Evolutionary conservation across 2,797 vertebrate genomes (phyloP).

Genomic region (Cyclura pinguis): DNA sequence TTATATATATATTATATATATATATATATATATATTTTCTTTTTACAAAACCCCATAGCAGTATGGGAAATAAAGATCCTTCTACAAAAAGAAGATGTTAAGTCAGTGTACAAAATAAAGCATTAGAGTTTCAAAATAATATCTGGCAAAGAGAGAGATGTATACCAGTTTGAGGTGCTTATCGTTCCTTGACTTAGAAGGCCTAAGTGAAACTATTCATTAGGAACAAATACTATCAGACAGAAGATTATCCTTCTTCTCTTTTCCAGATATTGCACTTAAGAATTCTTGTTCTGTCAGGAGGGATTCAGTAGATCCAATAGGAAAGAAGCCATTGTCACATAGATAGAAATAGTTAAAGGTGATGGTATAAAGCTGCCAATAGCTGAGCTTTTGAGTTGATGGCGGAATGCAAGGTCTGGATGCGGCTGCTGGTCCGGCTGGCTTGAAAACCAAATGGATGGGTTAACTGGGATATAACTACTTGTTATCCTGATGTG

Average conservation of each 20-base stretch:
- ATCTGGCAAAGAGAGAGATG: constrained; percentile 73
- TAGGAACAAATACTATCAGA: constrained; percentile 56
- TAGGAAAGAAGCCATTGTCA: constrained; percentile 70
- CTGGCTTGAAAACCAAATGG: constrained; percentile 84
- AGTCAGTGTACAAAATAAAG: constrained; percentile 82
- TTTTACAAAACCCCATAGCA: constrained; percentile 91
- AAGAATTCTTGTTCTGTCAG: constrained; percentile 72
- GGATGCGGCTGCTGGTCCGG: constrained; percentile 72
- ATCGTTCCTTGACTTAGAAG: constrained; percentile 64
- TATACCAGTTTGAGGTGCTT: constrained; percentile 74
- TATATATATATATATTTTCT: constrained; percentile 91
- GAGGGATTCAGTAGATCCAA: constrained; percentile 75
- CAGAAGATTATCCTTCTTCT: constrained; percentile 69
- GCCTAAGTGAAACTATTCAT: constrained; percentile 62
- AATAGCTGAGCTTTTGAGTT: constrained; percentile 66
- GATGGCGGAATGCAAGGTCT: constrained; percentile 41
- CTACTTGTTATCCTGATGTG: constrained; percentile 87
- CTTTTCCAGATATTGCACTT: constrained; percentile 63
- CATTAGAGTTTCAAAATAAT: constrained; percentile 80
- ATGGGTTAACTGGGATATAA: constrained; percentile 88
- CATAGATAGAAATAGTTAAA: constrained; percentile 63
- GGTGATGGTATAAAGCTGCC: constrained; percentile 39
- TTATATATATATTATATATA: constrained; percentile 91
- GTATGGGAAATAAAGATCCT: constrained; percentile 89
- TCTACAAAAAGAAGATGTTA: constrained; percentile 88